Evolutionary conservation across 2,888 invertebrate species (phyloP), one percentile per base, ranked within the genome.

Genomic region (Netelia virgata): DNA sequence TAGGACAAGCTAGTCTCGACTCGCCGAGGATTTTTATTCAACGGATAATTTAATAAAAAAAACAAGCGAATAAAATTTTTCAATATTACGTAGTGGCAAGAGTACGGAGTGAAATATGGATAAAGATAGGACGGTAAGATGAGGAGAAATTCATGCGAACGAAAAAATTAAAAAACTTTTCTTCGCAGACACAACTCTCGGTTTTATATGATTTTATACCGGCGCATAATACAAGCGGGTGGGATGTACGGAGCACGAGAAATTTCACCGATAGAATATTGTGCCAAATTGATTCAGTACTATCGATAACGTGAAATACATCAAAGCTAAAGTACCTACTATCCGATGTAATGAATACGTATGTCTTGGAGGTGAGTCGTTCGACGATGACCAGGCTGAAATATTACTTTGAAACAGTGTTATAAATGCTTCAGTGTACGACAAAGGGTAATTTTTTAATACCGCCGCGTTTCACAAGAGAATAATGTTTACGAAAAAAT

Each of bases 21-120:
- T 53, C 41, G 1, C 41, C 28, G 28, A 59, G 64, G 50, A 82
- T 83, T 72, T 75, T 75, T 68, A 75, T 70, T 79, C 72, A 69
- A 61, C 59, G 69, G 61, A 61, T 85, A 82, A 83, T 82, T 85
- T 79, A 73, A 83, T 83, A 55, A 83, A 78, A 78, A 79, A 50
- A 68, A n/a, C 55, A 55, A 63, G 78, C 36, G 50, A 74, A 66
- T 50, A 63, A 74, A 63, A 84, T 64, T 66, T 69, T 63, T 73
- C 66, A 78, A 83, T 85, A 78, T 82, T 74, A 63, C 70, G 69
- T 70, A 50, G 69, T 50, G 74, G 64, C 36, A 36, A 23, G 18
- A 55, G 55, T 69, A 75, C 72, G 41, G 77, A 82, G 73, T 57
- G 72, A 23, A 36, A 23, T 36, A 36, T 36, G 36, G 74, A 74